Percentiles rank a stretch among this genome's conserved stretches.
These are phyloP conservation scores for Lycopodina hypogea DNA, from an alignment of 37 sponge, comb jelly and placozoan genomes.

Conservation along the genomic window DNA sequence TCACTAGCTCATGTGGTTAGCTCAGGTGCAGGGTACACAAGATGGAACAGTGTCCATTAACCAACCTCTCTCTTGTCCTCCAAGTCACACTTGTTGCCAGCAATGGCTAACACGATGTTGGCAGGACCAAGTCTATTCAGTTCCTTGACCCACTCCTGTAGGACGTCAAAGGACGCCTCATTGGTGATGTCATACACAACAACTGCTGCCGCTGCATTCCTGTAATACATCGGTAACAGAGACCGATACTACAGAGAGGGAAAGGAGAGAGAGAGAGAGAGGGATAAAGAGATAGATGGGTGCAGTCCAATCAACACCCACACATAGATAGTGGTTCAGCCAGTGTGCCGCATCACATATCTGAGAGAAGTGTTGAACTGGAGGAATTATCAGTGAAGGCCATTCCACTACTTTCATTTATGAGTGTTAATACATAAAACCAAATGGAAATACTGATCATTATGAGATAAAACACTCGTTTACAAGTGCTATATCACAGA, in stretches of 20 bases:
- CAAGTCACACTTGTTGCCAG: slow-evolving; percentile 88
- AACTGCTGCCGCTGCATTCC: slow-evolving; percentile 89
- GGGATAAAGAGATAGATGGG: not conserved
- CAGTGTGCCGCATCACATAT: too few species aligned
- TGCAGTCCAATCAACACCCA: not conserved
- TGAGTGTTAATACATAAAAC: too few species aligned
- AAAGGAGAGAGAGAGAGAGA: not conserved
- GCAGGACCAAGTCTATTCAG: slow-evolving; percentile 76
- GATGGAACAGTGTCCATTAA: too few species aligned
- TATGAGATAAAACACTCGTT: too few species aligned
- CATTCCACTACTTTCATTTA: too few species aligned
- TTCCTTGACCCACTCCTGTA: slow-evolving; percentile 84
- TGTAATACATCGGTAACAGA: slow-evolving; percentile 88
- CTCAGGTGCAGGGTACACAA: too few species aligned
- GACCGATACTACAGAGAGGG: slow-evolving; percentile 69
- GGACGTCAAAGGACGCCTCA: slow-evolving; percentile 52
- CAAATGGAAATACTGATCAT: too few species aligned
- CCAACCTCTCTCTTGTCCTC: slow-evolving; percentile 76
- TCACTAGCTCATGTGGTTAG: not conserved
- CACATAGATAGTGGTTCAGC: too few species aligned
- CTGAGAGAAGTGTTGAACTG: too few species aligned
- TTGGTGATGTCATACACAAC: slow-evolving; percentile 89
- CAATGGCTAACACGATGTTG: slow-evolving; percentile 84
- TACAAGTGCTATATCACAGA: too few species aligned
- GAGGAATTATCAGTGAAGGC: too few species aligned